Percentiles rank a stretch among this genome's conserved stretches.
phyloP scores from a whole-genome alignment of 2,113 vertebrate genomes.

The Aphyosemion australe region DNA sequence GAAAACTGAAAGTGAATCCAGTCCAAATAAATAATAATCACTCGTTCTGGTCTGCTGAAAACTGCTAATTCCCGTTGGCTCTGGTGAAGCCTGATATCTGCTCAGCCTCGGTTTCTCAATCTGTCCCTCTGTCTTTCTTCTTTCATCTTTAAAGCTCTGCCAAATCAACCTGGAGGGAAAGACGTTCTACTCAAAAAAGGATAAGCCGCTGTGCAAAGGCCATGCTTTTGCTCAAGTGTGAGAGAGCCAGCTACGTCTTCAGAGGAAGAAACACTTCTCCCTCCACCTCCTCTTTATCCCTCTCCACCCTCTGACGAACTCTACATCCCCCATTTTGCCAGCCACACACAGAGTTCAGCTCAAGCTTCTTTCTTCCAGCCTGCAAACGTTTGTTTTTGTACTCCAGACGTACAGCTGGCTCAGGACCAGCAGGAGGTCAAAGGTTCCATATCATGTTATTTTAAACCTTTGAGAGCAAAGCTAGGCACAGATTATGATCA shows the following conservation, averaged over 20 bases:
- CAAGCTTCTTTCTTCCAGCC: constrained; percentile 19
- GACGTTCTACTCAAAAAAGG: constrained; percentile 99
- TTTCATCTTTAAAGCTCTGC: constrained; percentile 87
- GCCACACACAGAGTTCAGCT: constrained; percentile 47
- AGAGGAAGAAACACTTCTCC: constrained; percentile 49
- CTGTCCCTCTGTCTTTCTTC: constrained; percentile 46
- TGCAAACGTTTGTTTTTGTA: constrained; percentile 43
- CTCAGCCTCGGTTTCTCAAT: constrained; percentile 41
- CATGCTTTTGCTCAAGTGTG: constrained; percentile 96
- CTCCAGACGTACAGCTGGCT: constrained; percentile 32
- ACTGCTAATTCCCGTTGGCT: constrained; percentile 34
- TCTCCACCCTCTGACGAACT: constrained; percentile 27
- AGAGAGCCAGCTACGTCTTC: constrained; percentile 60
- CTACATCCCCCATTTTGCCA: constrained; percentile 26
- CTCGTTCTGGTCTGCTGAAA: constrained; percentile 28
- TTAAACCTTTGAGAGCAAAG: too few species aligned
- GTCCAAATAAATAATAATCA: constrained; percentile 27
- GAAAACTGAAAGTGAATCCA: constrained; percentile 27
- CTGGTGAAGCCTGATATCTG: constrained; percentile 44
- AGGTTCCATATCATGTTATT: too few species aligned
- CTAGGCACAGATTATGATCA: too few species aligned
- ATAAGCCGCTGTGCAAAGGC: constrained; percentile 98
- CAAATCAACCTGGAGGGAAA: constrained; percentile 99
- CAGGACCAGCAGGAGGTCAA: too few species aligned
- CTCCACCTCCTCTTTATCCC: constrained; percentile 20